Evolutionary conservation across 2,113 vertebrate genomes (phyloP), one percentile per base, ranked within the genome.

Genomic region (Vombatus ursinus): DNA sequence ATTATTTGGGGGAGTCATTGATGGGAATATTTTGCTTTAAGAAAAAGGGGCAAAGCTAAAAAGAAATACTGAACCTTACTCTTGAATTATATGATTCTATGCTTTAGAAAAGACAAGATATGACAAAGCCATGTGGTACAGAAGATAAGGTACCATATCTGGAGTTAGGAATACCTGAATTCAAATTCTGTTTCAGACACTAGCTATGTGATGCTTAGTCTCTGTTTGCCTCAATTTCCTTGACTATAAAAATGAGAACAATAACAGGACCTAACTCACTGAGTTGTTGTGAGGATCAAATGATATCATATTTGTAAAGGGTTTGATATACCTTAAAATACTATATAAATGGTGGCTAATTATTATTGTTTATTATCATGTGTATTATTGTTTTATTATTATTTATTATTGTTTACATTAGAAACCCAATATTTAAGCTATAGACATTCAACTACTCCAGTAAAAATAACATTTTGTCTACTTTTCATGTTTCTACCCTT

Each of bases 1-100:
- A 48, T 49, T 84, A 95, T 93, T 93, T 92, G 94, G 48, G 92
- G 90, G 91, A 90, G 48, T 16, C 52, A 49, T 93, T 50, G 48
- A 91, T n/a, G 14, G 14, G 31, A 77, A 77, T 77, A 31, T 91
- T 91, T 50, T 90, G 5, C 95, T 93, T 37, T 51, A 48, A 90
- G 31, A 49, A 84, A 44, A 68, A 84, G 2, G n/a, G n/a, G 37
- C 37, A 84, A 84, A 84, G 68, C 19, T 84, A 84, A 84, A 84
- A 84, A 44, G 37, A 84, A 84, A 22, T 10, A 84, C 19, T 84
- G 7, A 44, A 44, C 37, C n/a, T 23, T 37, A 23, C 7, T 84
- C 19, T 84, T 84, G 16, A 44, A 84, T 84, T 22, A n/a, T 44
- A 44, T 84, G 37, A 84, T 84, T 84, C 19, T 44, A 84, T 23